phyloP scores from a whole-genome alignment of 2,797 vertebrate species.

The Rhyacichthys aspro region DNA sequence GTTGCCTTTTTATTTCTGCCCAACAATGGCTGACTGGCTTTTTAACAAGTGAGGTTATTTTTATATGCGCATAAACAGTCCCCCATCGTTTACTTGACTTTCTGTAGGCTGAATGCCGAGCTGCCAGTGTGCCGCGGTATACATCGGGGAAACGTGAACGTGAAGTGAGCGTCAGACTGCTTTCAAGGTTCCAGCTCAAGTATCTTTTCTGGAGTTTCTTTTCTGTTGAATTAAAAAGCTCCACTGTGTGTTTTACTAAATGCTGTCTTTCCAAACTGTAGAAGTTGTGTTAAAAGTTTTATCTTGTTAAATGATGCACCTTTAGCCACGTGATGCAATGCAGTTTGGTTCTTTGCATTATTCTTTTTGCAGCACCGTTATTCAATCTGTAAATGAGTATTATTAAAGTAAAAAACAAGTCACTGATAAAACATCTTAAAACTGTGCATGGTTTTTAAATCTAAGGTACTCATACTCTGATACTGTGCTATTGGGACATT shows the following conservation, averaged over 20 bases:
- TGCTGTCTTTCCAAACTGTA: background rate
- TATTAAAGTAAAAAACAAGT: too few species aligned
- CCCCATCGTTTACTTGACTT: constrained; percentile 2
- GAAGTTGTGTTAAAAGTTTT: background rate
- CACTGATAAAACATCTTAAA: too few species aligned
- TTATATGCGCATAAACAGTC: constrained; percentile 2
- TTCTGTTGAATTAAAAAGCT: constrained; percentile 6
- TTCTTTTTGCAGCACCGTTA: too few species aligned
- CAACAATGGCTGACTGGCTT: constrained; percentile 14
- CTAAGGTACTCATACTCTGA: too few species aligned
- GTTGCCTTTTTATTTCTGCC: constrained; percentile 28
- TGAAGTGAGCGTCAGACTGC: constrained; percentile 23
- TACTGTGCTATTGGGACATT: too few species aligned
- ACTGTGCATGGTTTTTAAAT: too few species aligned
- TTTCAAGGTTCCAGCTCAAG: constrained; percentile 11
- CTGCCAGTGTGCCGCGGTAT: constrained; percentile 35
- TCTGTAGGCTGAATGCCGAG: constrained; percentile 38
- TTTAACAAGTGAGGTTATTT: constrained; percentile 3
- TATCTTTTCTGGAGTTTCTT: background rate
- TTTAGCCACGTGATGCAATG: too few species aligned
- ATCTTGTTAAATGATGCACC: background rate
- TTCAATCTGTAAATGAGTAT: too few species aligned
- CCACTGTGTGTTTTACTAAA: background rate
- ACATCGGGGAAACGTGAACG: constrained; percentile 35
- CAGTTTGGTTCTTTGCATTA: too few species aligned